These are phyloP conservation scores for Lateolabrax maculatus DNA, from an alignment of 2,797 vertebrate genomes.

Conservation along the genomic window DNA sequence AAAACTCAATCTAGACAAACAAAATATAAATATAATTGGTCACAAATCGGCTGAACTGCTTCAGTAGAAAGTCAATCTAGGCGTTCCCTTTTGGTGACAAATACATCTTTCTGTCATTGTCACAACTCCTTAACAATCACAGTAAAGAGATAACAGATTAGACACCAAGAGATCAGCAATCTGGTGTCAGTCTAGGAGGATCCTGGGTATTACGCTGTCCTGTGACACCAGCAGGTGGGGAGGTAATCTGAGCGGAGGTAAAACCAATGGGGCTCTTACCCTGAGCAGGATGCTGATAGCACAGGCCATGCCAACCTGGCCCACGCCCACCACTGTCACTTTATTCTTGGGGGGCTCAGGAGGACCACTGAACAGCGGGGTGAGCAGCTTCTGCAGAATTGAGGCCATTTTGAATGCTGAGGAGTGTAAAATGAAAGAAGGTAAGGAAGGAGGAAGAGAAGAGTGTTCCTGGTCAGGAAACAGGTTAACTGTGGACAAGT, in stretches of 20 bases:
- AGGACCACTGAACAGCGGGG: slow-evolving; percentile 73
- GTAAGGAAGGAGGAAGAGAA: background rate
- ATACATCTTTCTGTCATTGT: slow-evolving; percentile 2
- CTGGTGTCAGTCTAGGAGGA: slow-evolving; percentile 51
- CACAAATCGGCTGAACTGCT: background rate
- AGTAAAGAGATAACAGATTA: slow-evolving; percentile 50
- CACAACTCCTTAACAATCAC: slow-evolving; percentile 1
- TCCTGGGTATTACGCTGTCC: slow-evolving; percentile 52
- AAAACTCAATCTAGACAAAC: background rate
- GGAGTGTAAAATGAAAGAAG: background rate
- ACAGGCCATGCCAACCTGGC: slow-evolving; percentile 90
- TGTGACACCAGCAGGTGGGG: slow-evolving; percentile 30
- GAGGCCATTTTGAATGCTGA: slow-evolving; percentile 87
- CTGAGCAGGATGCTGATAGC: slow-evolving; percentile 85
- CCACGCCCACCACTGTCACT: slow-evolving; percentile 87
- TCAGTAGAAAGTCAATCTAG: background rate
- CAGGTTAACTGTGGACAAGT: background rate
- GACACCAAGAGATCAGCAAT: slow-evolving; percentile 67
- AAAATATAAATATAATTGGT: background rate
- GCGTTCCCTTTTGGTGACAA: slow-evolving; percentile 12
- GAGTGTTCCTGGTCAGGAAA: slow-evolving; percentile 9
- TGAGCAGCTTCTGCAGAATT: slow-evolving; percentile 90
- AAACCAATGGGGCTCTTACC: slow-evolving; percentile 75
- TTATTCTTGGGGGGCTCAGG: slow-evolving; percentile 81
- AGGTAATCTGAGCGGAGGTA: slow-evolving; percentile 38